Evolutionary conservation across 2,113 vertebrate species (phyloP), one percentile per base, ranked within the genome.

Genomic region (Delphinapterus leucas): DNA sequence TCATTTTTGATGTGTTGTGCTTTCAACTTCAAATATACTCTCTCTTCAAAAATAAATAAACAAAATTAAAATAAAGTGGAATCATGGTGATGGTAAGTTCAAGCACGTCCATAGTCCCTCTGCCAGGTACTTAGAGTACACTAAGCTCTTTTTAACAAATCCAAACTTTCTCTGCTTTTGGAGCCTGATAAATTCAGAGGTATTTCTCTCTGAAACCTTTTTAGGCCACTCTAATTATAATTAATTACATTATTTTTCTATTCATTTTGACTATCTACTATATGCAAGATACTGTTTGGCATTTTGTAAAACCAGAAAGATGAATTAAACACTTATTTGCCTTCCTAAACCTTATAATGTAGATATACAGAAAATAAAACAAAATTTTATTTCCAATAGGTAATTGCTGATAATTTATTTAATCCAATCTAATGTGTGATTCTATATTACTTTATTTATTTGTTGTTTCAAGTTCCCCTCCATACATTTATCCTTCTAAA

Each of bases 21-120:
- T 84, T 84, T 68, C 58, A 86, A 53, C 9, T 55, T 8, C 10
- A 5, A 53, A 70, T 28, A 13, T 33, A 31, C 60, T 93, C 31
- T 82, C 67, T 93, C 23, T 79, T 90, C 60, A 76, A 68, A 95
- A 95, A 15, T 58, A 95, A 95, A 15, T 58, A 31, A 87, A 83
- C n/a, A 82, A 82, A 86, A 70, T 41, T 53, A 41, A 86, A 92
- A 80, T 80, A 70, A 61, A 77, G 15, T 53, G 47, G 15, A 49
- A 23, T 60, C 8, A 21, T 18, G 5, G 47, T 67, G 18, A 9
- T 49, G 26, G 8, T 68, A 65, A 87, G 33, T 8, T 90, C 70
- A 92, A 26, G 3, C 5, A 33, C 63, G 26, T 33, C 31, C 23
- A 55, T 2, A 58, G 17, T 63, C n/a, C 82, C 25, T 71, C 31